phyloP scores from a whole-genome alignment of 1,140 invertebrate species.

The Gryllus bimaculatus region DNA sequence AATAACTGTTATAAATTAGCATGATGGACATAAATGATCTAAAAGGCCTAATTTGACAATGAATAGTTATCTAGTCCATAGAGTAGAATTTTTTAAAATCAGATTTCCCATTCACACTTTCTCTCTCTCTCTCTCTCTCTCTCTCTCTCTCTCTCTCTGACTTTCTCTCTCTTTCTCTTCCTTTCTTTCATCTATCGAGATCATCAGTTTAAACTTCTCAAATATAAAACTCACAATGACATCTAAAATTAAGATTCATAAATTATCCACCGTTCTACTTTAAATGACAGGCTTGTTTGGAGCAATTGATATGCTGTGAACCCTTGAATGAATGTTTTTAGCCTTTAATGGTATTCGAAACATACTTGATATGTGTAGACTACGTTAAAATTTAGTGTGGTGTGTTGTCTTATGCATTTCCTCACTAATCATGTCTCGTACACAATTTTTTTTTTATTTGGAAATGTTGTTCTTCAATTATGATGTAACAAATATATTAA shows the following conservation, averaged over 20 bases:
- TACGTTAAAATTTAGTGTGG: no score
- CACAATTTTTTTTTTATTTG: no score
- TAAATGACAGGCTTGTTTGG: neutral
- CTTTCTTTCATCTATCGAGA: neutral
- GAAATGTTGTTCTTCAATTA: no score
- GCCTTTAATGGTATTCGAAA: no score
- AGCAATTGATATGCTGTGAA: neutral
- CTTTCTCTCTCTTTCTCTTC: neutral
- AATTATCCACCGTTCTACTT: neutral
- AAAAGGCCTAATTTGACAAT: conserved; percentile 20
- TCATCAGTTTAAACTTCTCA: neutral
- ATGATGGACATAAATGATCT: conserved; percentile 14
- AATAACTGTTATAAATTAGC: conserved; percentile 2
- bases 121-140: neutral
- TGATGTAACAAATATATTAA: no score
- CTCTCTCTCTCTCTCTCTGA: neutral
- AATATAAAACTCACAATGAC: neutral
- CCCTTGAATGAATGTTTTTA: no score
- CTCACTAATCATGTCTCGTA: no score
- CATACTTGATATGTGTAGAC: no score
- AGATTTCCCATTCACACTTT: neutral
- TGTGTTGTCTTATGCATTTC: no score
- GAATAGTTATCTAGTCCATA: conserved; percentile 19
- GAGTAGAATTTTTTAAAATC: conserved; percentile 15
- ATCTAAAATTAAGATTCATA: conserved; percentile 6